Evolutionary conservation across 2,888 invertebrate genomes (phyloP), one percentile per base, ranked within the genome.

Genomic region (Julus scanicus): DNA sequence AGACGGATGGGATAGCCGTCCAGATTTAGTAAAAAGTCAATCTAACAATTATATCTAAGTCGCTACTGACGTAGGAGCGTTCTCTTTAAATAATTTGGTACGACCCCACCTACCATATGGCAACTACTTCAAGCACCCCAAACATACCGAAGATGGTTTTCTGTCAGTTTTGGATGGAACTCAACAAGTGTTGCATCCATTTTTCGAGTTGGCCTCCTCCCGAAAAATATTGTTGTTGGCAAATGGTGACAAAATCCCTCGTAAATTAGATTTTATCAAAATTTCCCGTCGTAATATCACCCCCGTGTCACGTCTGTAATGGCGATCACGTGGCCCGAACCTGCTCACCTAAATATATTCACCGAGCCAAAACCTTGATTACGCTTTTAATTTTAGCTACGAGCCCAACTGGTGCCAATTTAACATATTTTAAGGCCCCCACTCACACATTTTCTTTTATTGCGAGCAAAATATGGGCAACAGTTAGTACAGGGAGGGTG

Each of bases 241-340:
- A 63, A 63, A 63, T 63, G 57, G 17, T n/a, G n/a, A 17, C 57
- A 63, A 63, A 63, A 63, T 63, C n/a, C 5, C n/a, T 63, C 57
- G 57, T 63, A 63, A 63, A 63, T 63, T 63, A n/a, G n/a, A 63
- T n/a, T 63, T 63, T 63, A 63, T 63, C 57, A 63, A 63, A 63
- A 63, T n/a, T 63, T 63, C 57, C n/a, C 57, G n/a, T 63, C 57
- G 5, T n/a, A 63, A 63, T 63, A 63, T 63, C 57, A 63, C 57
- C 57, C 57, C 57, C 57, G 57, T 63, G 57, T n/a, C 57, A 63
- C 57, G 57, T 17, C 17, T n/a, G 57, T 63, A 63, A 63, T 63
- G 57, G n/a, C 57, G 17, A n/a, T 63, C 57, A 63, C 57, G 57
- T 63, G 57, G 6, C 57, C 57, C 57, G n/a, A 63, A 63, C 57